A percentile compares a stretch with the other conserved stretches of the same genome.
These are phyloP conservation scores for Spatulosminthurus flaviceps DNA, from an alignment of 2,888 invertebrate species.

Conservation along the genomic window DNA sequence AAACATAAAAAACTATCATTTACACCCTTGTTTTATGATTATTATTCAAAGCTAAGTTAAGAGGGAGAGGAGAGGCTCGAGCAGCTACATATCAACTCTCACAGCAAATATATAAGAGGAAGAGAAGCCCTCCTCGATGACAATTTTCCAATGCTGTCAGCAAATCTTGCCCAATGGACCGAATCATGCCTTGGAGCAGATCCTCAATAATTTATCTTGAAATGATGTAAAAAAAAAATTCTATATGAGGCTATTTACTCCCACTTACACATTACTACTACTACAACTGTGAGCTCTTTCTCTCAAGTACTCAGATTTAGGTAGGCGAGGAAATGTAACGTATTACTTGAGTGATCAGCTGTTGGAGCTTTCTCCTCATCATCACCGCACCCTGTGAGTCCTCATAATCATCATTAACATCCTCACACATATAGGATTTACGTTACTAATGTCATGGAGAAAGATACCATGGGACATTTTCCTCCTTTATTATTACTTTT, in stretches of 20 bases:
- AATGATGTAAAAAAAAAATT: neutral
- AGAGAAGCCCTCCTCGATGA: neutral
- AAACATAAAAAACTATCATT: conserved; percentile 48
- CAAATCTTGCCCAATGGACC: conserved; percentile 14
- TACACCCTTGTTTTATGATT: conserved; percentile 45
- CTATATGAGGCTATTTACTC: neutral
- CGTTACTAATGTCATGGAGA: neutral
- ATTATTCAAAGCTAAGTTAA: conserved; percentile 30
- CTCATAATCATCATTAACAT: too few species aligned
- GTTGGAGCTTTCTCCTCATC: neutral
- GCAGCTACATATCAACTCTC: neutral
- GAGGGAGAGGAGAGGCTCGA: neutral
- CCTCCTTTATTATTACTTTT: neutral
- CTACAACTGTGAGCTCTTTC: too few species aligned
- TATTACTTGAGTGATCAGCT: conserved; percentile 1
- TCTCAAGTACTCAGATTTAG: too few species aligned
- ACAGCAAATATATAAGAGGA: too few species aligned
- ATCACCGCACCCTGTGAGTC: neutral
- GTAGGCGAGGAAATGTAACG: too few species aligned
- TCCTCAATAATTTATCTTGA: conserved; percentile 13
- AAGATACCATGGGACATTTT: neutral
- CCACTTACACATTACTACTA: too few species aligned
- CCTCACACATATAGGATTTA: neutral
- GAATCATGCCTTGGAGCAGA: neutral
- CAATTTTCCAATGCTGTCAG: conserved; percentile 13